Percentiles rank a stretch among this genome's conserved stretches.
Evolutionary conservation across 2,888 invertebrate genomes (phyloP).

Genomic region (Ochropacha duplaris): DNA sequence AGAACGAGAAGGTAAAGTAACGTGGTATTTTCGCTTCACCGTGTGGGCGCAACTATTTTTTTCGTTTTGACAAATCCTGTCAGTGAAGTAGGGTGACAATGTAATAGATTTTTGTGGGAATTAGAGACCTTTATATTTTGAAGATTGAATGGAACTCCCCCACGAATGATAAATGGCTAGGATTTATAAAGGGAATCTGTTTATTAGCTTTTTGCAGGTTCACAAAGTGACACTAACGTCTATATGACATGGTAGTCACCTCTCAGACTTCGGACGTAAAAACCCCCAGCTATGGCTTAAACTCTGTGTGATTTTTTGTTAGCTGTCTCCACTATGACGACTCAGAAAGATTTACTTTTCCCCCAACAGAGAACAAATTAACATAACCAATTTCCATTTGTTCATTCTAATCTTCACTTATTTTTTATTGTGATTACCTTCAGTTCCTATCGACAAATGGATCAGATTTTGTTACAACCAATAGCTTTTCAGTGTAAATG

Average conservation of each 20-base stretch:
- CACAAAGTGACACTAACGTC: too few relatives aligned
- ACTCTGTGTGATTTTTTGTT: too few relatives aligned
- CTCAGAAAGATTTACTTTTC: too few relatives aligned
- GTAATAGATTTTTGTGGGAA: not conserved
- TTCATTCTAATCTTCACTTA: not conserved
- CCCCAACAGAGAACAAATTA: not conserved
- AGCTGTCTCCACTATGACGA: not conserved
- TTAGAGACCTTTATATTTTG: too few relatives aligned
- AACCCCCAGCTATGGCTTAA: too few relatives aligned
- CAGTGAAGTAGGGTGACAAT: slow-evolving; percentile 6
- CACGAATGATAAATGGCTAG: too few relatives aligned
- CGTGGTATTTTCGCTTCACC: not conserved
- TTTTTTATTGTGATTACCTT: not conserved
- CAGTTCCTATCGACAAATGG: not conserved
- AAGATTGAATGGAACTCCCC: too few relatives aligned
- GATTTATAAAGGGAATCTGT: too few relatives aligned
- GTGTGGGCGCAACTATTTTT: slow-evolving; percentile 10
- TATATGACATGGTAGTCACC: too few relatives aligned
- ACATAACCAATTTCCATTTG: not conserved
- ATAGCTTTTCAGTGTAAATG: slow-evolving; percentile 1
- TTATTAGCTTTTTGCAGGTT: too few relatives aligned
- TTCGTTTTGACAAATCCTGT: slow-evolving; percentile 31
- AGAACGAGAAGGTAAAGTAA: slow-evolving; percentile 9
- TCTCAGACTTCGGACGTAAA: too few relatives aligned
- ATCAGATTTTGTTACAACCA: not conserved